Conservation (phyloP, 2,888 invertebrate species). For the Shargacucullia verbasci region DNA sequence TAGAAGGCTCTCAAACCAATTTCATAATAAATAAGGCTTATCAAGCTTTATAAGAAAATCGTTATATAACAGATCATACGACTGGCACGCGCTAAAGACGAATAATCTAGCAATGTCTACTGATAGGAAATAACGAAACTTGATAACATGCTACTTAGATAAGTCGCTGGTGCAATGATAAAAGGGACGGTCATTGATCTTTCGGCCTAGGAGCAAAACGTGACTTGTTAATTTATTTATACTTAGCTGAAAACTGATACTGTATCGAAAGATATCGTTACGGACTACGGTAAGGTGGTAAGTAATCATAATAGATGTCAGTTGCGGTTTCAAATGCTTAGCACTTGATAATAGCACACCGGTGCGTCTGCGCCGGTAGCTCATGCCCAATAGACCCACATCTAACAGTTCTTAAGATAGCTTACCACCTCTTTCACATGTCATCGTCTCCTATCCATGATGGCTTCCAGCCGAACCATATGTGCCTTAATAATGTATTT, state of each 20-base stretch:
- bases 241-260: slow-evolving; percentile 50
- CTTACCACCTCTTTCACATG: neutral
- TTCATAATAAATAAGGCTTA: too few species aligned
- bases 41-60: neutral
- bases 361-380: slow-evolving; percentile 4
- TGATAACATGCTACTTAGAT: slow-evolving; percentile 63
- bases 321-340: slow-evolving; percentile 35
- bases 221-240: slow-evolving; percentile 59
- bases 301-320: slow-evolving; percentile 43
- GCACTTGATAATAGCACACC: slow-evolving; percentile 21
- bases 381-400: slow-evolving; percentile 19
- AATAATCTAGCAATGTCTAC: slow-evolving; percentile 49
- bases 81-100: slow-evolving; percentile 16
- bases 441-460: too few species aligned
- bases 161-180: slow-evolving; percentile 62
- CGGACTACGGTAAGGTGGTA: slow-evolving; percentile 37
- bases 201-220: slow-evolving; percentile 66
- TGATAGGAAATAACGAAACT: slow-evolving; percentile 57
- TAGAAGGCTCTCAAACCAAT: too few species aligned
- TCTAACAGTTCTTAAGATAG: slow-evolving; percentile 15
- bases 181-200: slow-evolving; percentile 80
- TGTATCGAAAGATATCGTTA: slow-evolving; percentile 44
- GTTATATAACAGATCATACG: slow-evolving; percentile 34
- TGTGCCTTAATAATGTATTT: too few species aligned
- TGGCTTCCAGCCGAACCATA: too few species aligned